Evolutionary conservation across 2,797 vertebrate genomes (phyloP), one percentile per base, ranked within the genome.

Genomic region (Danio kyathit): DNA sequence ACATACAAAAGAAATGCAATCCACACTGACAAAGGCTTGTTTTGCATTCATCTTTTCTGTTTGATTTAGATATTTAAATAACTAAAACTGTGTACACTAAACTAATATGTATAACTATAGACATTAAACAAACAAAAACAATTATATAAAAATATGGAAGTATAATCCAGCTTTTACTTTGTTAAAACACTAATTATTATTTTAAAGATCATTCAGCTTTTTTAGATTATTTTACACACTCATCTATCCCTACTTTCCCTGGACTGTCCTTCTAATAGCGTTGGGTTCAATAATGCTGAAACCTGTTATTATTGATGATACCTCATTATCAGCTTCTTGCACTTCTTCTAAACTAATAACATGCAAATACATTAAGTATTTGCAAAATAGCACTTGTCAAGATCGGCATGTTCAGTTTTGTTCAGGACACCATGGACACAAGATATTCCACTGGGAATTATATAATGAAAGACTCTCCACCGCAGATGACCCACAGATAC

Each of bases 291-390:
- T 74, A 38, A 74, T 19, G 57, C 7, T 41, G 16, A 40, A 17
- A n/a, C 43, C 70, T 10, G 5, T 57, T 43, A 51, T 43, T 14
- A 5, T 43, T 5, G 5, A 43, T 21, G 7, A 21, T 14, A 57
- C 7, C 1, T 56, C 11, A 41, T 17, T 16, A 43, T 43, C 52
- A 72, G 40, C n/a, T 43, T 72, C n/a, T 54, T 19, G 51, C 51
- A 14, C n/a, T 19, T 43, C n/a, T 41, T n/a, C 29, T 3, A 13
- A 80, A 69, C 81, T 88, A 88, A 79, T 88, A 82, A 76, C 87
- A 81, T 38, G 49, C 77, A 91, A 93, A 93, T 85, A 90, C 91
- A 91, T 86, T 81, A 83, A 82, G 86, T 90, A 86, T 93, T 92
- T 92, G 84, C 83, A 88, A 87, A 92, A 87, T 85, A 74, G 90